phyloP scores from a whole-genome alignment of 2,888 invertebrate species.

The Eupithecia dodoneata region DNA sequence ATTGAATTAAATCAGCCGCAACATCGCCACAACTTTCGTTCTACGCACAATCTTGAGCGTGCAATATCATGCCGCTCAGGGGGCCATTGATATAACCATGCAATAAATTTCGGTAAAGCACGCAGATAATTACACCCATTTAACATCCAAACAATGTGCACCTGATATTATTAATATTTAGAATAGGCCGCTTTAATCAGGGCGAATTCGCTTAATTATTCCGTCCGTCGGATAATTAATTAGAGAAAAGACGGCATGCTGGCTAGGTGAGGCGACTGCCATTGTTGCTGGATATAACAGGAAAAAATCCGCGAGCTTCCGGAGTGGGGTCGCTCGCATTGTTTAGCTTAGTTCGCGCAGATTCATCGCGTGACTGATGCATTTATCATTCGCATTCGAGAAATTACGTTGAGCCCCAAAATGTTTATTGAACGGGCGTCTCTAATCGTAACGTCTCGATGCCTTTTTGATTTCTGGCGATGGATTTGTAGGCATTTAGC shows the following conservation, averaged over 20 bases:
- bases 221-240: slow-evolving; percentile 77
- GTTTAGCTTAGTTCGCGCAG: slow-evolving; percentile 71
- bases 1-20: slow-evolving; percentile 52
- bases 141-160: slow-evolving; percentile 68
- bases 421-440: slow-evolving; percentile 78
- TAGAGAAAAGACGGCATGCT: slow-evolving; percentile 74
- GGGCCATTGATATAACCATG: slow-evolving; percentile 56
- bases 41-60: slow-evolving; percentile 52
- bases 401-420: slow-evolving; percentile 70
- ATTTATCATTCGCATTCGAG: slow-evolving; percentile 71
- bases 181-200: slow-evolving; percentile 66
- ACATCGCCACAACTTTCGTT: slow-evolving; percentile 47
- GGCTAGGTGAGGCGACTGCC: slow-evolving; percentile 65
- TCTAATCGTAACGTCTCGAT: slow-evolving; percentile 75
- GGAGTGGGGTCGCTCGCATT: slow-evolving; percentile 64
- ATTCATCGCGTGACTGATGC: slow-evolving; percentile 71
- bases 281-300: slow-evolving; percentile 72
- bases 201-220: slow-evolving; percentile 76
- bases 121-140: slow-evolving; percentile 65
- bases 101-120: slow-evolving; percentile 60
- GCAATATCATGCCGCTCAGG: slow-evolving; percentile 52
- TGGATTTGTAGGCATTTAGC: slow-evolving; percentile 80
- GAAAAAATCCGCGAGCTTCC: slow-evolving; percentile 77
- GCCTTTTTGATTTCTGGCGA: slow-evolving; percentile 78
- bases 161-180: slow-evolving; percentile 71